These are phyloP conservation scores for Oceanodroma leucorhoa DNA, from an alignment of 2,797 vertebrate genomes.

Conservation along the genomic window DNA sequence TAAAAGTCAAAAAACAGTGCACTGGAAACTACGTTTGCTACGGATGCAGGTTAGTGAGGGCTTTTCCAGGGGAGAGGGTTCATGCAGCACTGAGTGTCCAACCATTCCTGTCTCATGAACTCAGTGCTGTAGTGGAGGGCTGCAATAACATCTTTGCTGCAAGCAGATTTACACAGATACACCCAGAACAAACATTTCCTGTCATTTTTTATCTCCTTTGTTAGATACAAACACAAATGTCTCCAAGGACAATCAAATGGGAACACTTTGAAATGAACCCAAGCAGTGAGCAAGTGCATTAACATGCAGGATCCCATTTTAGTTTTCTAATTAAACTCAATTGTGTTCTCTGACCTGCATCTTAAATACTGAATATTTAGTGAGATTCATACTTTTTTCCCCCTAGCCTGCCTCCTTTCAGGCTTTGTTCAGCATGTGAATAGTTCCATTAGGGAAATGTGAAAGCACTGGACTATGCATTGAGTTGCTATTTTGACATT, in stretches of 20 bases:
- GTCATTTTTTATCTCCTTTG: constrained; percentile 63
- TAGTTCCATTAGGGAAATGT: constrained; percentile 54
- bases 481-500: constrained; percentile 55
- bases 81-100: fast-evolving
- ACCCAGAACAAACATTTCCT: constrained; percentile 69
- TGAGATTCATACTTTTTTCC: constrained; percentile 11
- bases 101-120: neutral
- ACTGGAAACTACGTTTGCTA: neutral
- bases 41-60: neutral
- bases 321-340: constrained; percentile 48
- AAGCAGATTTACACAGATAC: constrained; percentile 59
- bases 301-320: constrained; percentile 44
- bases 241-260: constrained; percentile 55
- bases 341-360: constrained; percentile 54
- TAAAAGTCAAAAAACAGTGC: neutral
- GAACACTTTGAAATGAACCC: constrained; percentile 55
- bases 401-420: constrained; percentile 33
- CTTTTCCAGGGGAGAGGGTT: neutral
- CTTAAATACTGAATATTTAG: constrained; percentile 53
- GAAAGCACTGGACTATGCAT: constrained; percentile 30
- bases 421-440: constrained; percentile 56
- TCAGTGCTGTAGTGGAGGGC: neutral
- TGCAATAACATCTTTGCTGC: constrained; percentile 45
- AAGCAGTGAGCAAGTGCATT: constrained; percentile 44
- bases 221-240: constrained; percentile 54